A percentile compares a stretch with the other conserved stretches of the same genome.
phyloP scores from a whole-genome alignment of 2,888 invertebrate species.

The Mythimna lalbum region DNA sequence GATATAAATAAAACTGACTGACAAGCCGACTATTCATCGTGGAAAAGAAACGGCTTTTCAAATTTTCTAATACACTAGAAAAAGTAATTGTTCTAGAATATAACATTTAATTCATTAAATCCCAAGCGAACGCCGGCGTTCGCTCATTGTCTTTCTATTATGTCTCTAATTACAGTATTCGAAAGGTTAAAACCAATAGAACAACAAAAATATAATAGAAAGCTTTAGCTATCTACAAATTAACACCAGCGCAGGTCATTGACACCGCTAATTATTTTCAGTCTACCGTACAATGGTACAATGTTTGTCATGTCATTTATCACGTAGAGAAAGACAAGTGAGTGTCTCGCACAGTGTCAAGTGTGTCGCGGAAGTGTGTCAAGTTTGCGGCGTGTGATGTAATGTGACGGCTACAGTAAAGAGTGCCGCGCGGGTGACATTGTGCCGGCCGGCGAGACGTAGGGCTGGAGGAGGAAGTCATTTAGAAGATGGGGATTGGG shows the following conservation, averaged over 20 bases:
- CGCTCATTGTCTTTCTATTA: too few relatives aligned
- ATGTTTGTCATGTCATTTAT: constrained; percentile 36
- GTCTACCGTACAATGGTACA: constrained; percentile 33
- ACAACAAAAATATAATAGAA: not conserved
- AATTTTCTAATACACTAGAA: too few relatives aligned
- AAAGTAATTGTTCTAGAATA: too few relatives aligned
- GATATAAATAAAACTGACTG: too few relatives aligned
- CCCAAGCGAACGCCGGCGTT: too few relatives aligned
- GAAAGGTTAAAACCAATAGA: too few relatives aligned
- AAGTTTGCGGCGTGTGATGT: constrained; percentile 80
- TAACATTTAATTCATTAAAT: too few relatives aligned
- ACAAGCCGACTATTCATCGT: too few relatives aligned
- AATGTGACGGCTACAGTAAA: constrained; percentile 65
- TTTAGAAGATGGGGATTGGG: too few relatives aligned
- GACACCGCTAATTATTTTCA: constrained; percentile 28
- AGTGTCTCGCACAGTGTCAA: constrained; percentile 66
- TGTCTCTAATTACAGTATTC: too few relatives aligned
- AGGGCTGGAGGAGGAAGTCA: not conserved
- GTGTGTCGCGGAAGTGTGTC: constrained; percentile 80
- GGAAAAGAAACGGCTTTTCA: too few relatives aligned
- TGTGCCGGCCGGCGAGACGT: constrained; percentile 45
- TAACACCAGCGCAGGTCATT: constrained; percentile 36
- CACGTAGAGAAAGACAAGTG: constrained; percentile 49
- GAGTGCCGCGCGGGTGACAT: constrained; percentile 70
- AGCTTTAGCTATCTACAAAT: not conserved